Evolutionary conservation across 2,888 invertebrate genomes (phyloP), one percentile per base, ranked within the genome.

Genomic region (Eremobia ochroleuca): DNA sequence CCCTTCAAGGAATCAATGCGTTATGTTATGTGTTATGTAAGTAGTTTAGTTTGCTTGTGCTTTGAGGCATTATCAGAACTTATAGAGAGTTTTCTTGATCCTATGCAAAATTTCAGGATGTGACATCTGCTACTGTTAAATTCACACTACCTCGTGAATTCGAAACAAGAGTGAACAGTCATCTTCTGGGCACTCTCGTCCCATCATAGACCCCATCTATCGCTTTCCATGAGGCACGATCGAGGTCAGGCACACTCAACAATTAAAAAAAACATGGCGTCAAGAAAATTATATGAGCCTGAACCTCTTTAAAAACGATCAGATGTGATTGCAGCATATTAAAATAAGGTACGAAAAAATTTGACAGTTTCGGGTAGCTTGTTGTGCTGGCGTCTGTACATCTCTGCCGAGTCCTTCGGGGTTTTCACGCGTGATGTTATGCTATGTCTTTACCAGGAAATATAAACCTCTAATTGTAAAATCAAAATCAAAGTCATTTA

Each of bases 31-130:
- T 37, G 37, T 37, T 37, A 37, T 9, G 37, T 37, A 37, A 37
- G 37, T 1, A 43, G 43, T 21, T 15, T 9, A 28, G 25, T 21
- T 21, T 28, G 40, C 5, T 11, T 70, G 40, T 25, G 9, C 8
- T 71, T n/a, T 71, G 4, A 43, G 2, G 43, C 21, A 71, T 43
- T 69, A 69, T 43, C 4, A 69, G 9, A 71, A 70, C 15, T 5
- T 25, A 37, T 4, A 37, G 13, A 8, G 25, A 31, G 21, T 9
- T 31, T 40, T 25, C 13, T 21, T 28, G 21, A 58, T 21, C 9
- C 5, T 34, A 6, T 28, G n/a, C 21, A 37, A 4, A 21, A 37
- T 21, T 40, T 18, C 21, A 49, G 28, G 5, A 9, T 25, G 3
- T 65, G 40, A 31, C 40, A 40, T 28, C 15, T 59, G 5, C 8